Evolutionary conservation across 2,113 vertebrate species (phyloP), one percentile per base, ranked within the genome.

Genomic region (Malurus elegans): DNA sequence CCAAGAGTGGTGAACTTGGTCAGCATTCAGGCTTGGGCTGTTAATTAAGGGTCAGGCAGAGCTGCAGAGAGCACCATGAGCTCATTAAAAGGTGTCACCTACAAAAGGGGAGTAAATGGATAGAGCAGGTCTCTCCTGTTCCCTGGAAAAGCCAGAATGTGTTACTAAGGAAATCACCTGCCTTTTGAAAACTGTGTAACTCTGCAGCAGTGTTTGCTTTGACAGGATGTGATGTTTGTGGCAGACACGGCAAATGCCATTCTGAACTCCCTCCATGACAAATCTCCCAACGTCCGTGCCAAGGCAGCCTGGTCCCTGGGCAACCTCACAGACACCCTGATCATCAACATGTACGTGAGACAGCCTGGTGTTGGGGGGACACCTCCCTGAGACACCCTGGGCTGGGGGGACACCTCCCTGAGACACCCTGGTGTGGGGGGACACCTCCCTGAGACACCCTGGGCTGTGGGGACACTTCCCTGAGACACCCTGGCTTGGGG

Each of bases 241-340:
- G 98, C 99, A 12, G 99, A 99, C 92, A 99, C 99, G 14, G 99
- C 99, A 8, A 99, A 99, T 32, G 98, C 99, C 18, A 98, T 99
- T 58, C 97, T 99, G 70, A 98, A 98, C 40, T 99, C 98, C 38
- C 98, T 99, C 36, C 98, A 98, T 4, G 99, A 99, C 97, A 98
- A 98, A 47, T 99, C 98, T 66, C 97, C 98, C 10, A 99, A 99
- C 4, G 99, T 99, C 73, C 99, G 99, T 28, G 98, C 98, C 92
- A 99, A 99, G 91, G 99, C 99, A 58, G 99, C 99, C 40, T 99
- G 99, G 99, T 99, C 99, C 42, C 97, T 99, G 54, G 99, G 99
- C 91, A 99, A 99, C 94, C 98, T 99, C 40, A 99, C 99, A 1
- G 99, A 99, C 94, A 99, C 99, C 1, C 98, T 99, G 34, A 99